Conservation (phyloP, 2,797 vertebrate species). For the Acridotheres tristis region DNA sequence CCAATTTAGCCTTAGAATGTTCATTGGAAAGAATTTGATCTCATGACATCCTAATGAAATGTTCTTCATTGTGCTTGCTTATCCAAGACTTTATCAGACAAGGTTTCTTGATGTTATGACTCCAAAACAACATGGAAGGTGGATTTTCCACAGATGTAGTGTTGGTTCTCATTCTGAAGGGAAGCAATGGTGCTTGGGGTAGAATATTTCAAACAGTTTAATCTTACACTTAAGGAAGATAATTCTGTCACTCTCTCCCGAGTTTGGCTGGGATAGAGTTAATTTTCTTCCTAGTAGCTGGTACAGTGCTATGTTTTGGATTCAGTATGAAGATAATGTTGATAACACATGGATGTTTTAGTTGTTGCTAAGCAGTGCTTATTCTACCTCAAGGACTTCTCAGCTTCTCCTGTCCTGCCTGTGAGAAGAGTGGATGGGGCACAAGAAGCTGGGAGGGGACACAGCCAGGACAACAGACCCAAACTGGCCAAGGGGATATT, state of each 20-base stretch:
- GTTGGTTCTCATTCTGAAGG: not conserved
- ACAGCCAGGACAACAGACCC: not conserved
- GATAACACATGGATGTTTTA: not conserved
- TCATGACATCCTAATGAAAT: not conserved
- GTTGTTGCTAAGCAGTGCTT: not conserved
- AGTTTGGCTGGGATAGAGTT: not conserved
- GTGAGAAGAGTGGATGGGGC: not conserved
- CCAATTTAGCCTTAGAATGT: not conserved
- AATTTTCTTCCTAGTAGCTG: not conserved
- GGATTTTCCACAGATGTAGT: not conserved
- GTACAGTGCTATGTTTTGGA: not conserved
- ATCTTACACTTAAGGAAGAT: not conserved
- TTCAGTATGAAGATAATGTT: not conserved
- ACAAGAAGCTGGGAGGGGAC: not conserved
- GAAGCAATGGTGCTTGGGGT: accelerated
- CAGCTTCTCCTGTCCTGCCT: not conserved
- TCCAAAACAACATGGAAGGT: not conserved
- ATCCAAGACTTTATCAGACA: not conserved
- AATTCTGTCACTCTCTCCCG: not conserved
- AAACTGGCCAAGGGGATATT: not conserved
- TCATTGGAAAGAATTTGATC: not conserved
- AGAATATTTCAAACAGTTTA: not conserved
- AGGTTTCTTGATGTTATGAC: not conserved
- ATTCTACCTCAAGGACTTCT: not conserved
- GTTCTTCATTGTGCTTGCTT: not conserved